These are phyloP conservation scores for Xiphophorus maculatus DNA, from an alignment of 2,113 vertebrate genomes.

Conservation along the genomic window DNA sequence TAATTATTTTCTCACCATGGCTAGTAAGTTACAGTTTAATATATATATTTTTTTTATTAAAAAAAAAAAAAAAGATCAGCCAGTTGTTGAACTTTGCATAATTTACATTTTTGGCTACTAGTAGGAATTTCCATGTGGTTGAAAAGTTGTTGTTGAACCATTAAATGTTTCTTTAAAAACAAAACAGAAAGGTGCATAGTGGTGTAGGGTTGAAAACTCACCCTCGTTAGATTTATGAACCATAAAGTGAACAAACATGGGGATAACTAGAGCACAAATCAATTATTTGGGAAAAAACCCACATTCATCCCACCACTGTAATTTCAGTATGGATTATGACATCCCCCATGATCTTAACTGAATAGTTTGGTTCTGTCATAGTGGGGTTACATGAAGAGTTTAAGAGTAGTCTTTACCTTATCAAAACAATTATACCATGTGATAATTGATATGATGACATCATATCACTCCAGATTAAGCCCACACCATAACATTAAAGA, in stretches of 20 bases:
- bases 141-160: background rate
- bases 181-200: background rate
- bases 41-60: no score
- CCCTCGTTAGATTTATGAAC: constrained; percentile 2
- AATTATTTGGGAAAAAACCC: constrained; percentile 3
- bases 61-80: background rate
- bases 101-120: background rate
- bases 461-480: background rate
- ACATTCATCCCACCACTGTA: constrained; percentile 18
- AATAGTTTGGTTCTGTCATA: no score
- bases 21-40: background rate
- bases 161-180: no score
- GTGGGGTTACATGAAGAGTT: no score
- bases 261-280: constrained; percentile 30
- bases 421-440: background rate
- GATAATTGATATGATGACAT: background rate
- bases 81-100: background rate
- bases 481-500: background rate
- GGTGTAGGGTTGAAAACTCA: background rate
- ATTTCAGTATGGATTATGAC: constrained; percentile 9
- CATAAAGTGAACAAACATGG: constrained; percentile 40
- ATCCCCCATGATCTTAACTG: no score
- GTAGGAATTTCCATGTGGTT: background rate
- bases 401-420: no score
- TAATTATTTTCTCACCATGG: background rate